Evolutionary conservation across 2,888 invertebrate genomes (phyloP).

Genomic region (Smittia sp.): DNA sequence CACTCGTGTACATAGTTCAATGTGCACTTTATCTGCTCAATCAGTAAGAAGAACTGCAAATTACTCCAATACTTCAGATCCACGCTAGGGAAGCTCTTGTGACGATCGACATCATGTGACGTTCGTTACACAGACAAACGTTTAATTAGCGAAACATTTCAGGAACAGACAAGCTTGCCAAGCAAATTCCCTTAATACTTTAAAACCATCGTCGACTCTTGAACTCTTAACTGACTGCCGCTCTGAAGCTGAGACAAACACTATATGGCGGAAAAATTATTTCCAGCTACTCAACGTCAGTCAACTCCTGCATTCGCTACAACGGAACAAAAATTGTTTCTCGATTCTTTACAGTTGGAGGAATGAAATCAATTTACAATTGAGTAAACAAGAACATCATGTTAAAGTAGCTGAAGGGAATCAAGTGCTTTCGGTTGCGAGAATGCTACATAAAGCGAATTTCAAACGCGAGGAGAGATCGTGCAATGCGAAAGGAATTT

Average conservation of each 20-base stretch:
- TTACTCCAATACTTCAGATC: neutral
- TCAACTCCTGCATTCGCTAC: neutral
- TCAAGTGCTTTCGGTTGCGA: neutral
- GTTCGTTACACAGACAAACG: neutral
- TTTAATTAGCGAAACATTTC: neutral
- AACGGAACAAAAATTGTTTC: neutral
- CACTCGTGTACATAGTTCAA: neutral
- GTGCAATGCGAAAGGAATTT: neutral
- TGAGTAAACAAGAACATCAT: slow-evolving; percentile 3
- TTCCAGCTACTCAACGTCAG: slow-evolving; percentile 7
- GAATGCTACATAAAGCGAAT: neutral
- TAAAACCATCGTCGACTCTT: too few relatives aligned
- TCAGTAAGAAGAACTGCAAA: neutral
- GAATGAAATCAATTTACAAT: slow-evolving; percentile 7
- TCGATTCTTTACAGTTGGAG: neutral
- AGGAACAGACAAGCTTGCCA: too few relatives aligned
- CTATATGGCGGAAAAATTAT: neutral
- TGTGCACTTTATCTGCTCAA: neutral
- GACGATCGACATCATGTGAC: neutral
- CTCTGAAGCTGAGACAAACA: neutral
- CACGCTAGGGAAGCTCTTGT: too few relatives aligned
- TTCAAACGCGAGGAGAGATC: neutral
- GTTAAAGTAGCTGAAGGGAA: neutral
- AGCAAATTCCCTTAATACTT: too few relatives aligned
- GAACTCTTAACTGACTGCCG: too few relatives aligned